Base-by-base conservation (phyloP, 1,140 invertebrate genomes). In the Gryon sp. region DNA sequence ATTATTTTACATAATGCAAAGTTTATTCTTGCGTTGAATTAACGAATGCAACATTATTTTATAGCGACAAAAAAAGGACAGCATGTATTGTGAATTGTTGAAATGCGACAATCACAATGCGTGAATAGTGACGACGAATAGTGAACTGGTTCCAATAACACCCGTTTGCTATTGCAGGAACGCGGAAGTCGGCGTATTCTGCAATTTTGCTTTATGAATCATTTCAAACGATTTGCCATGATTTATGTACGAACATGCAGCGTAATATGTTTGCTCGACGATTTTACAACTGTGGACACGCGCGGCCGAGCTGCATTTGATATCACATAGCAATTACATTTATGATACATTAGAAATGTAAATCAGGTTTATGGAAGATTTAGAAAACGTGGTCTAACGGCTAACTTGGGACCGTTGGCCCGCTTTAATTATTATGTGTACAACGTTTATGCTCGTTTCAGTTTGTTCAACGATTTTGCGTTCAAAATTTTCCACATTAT, bases 321-420 rank as follows among this genome's bases (percentile, higher is more conserved):
- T 57, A 38, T 48, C 50, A 9, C 34, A 14, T 19, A 8, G 52
- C 50, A 59, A 55, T 63, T 36, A 8, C 57, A 45, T 55, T 52
- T 50, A 34, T 73, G 59, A 73, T 53, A 63, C 69, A 73, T 73
- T 59, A 73, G 57, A 73, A 73, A 63, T 72, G 68, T 72, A 63
- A 62, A 73, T 63, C 69, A 72, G 68, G 50, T 62, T 70, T 70
- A 60, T 50, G 38, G 46, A 70, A 60, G 66, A 53, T 70, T 60
- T 70, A 60, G 66, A 70, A 70, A 70, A 70, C 36, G 28, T 20
- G 8, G 24, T 28, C 28, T 24, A 24, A 45, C 34, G 24, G 26
- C 11, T 36, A 24, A 30, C 63, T 68, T 16, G 24, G 32, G 43
- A 52, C 36, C 18, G 19, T 59, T 50, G 12, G 38, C 40, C 15